phyloP scores from a whole-genome alignment of 2,888 invertebrate genomes.

The Eupithecia subumbrata region DNA sequence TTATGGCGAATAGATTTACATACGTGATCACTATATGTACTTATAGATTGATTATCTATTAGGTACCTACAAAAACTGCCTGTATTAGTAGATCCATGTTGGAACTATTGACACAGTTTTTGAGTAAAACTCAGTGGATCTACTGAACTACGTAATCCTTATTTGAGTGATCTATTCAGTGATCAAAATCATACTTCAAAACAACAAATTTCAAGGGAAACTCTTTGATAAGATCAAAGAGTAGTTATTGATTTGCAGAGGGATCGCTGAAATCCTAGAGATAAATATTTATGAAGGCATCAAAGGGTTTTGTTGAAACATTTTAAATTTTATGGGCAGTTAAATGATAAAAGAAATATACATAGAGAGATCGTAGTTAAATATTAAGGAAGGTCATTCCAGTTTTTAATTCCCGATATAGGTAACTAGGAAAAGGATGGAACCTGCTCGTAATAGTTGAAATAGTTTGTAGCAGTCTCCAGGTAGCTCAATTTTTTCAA shows the following conservation, averaged over 20 bases:
- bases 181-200: not conserved
- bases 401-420: not conserved
- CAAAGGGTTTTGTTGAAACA: conserved; percentile 5
- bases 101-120: too few species aligned
- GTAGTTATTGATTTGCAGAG: not conserved
- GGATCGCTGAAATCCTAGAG: not conserved
- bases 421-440: too few species aligned
- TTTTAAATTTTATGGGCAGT: conserved; percentile 14
- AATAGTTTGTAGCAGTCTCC: too few species aligned
- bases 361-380: not conserved
- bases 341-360: not conserved
- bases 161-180: not conserved
- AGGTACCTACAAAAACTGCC: too few species aligned
- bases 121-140: not conserved
- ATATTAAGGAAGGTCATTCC: not conserved
- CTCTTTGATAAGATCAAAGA: conserved; percentile 1
- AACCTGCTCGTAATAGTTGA: too few species aligned
- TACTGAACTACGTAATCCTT: not conserved
- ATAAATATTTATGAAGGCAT: conserved; percentile 22
- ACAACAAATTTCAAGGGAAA: not conserved
- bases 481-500: too few species aligned
- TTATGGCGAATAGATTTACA: too few species aligned
- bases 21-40: too few species aligned
- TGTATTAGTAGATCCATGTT: not conserved
- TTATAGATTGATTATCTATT: too few species aligned